A percentile compares a stretch with the other conserved stretches of the same genome.
These are phyloP conservation scores for Thinocorus orbignyianus DNA, from an alignment of 2,113 vertebrate genomes.

Conservation along the genomic window DNA sequence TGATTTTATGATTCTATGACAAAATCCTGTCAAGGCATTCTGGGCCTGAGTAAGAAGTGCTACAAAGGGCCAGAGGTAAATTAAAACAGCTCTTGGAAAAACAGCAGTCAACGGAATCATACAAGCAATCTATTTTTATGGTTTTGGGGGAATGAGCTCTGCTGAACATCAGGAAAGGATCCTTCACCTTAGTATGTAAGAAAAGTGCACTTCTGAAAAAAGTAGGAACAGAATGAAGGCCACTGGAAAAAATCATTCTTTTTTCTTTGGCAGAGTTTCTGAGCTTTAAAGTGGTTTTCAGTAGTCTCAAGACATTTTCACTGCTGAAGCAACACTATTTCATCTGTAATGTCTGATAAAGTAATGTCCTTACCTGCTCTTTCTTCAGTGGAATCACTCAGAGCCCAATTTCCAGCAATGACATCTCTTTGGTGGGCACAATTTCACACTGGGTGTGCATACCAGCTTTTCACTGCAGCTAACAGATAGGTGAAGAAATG, in stretches of 20 bases:
- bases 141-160: background rate
- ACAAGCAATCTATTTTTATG: background rate
- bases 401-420: background rate
- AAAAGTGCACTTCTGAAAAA: background rate
- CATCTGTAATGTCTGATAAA: background rate
- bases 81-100: background rate
- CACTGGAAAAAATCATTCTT: background rate
- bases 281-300: background rate
- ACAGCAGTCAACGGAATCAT: background rate
- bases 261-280: background rate
- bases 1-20: no score
- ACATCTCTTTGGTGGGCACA: background rate
- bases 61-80: background rate
- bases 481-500: background rate
- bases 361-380: background rate
- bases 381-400: background rate
- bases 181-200: background rate
- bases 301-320: background rate
- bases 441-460: rapidly evolving
- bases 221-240: background rate
- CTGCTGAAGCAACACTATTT: background rate
- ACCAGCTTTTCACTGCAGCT: background rate
- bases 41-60: background rate
- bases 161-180: background rate
- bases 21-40: constrained; percentile 8